Evolutionary conservation across 2,888 invertebrate genomes (phyloP).

Genomic region (Xylota segnis): DNA sequence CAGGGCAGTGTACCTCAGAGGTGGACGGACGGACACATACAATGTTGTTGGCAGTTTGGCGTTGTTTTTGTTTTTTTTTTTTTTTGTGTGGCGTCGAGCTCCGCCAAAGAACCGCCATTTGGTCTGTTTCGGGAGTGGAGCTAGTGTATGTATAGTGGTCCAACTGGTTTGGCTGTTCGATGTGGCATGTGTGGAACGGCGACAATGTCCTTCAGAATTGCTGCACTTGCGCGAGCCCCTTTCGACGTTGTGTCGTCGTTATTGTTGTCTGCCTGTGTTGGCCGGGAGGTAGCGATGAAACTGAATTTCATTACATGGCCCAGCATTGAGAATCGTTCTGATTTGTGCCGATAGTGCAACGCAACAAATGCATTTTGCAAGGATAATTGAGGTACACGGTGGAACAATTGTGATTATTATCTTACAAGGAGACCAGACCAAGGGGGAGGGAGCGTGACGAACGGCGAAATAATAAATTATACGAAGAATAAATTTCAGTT

Average conservation of each 20-base stretch:
- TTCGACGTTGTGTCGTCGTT: background rate
- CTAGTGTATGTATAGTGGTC: conserved; percentile 35
- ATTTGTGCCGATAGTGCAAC: conserved; percentile 59
- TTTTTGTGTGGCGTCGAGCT: conserved; percentile 6
- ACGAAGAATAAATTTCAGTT: background rate
- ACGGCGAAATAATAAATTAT: conserved; percentile 27
- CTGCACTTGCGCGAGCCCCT: conserved; percentile 45
- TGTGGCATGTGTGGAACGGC: background rate
- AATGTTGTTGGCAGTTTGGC: conserved; percentile 38
- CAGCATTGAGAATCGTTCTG: conserved; percentile 34
- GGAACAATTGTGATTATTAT: conserved; percentile 60
- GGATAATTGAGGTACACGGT: conserved; percentile 70
- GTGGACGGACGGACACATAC: conserved; percentile 21
- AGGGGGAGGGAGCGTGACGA: background rate
- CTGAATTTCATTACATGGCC: conserved; percentile 45
- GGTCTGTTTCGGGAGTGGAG: conserved; percentile 45
- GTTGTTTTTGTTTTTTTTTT: conserved; percentile 13
- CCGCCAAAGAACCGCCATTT: conserved; percentile 46
- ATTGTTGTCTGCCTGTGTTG: conserved; percentile 44
- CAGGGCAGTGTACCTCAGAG: conserved; percentile 36
- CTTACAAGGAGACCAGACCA: background rate
- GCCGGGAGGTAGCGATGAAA: conserved; percentile 34
- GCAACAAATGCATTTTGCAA: conserved; percentile 67
- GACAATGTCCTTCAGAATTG: conserved; percentile 62
- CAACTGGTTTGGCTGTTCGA: conserved; percentile 51